These are phyloP conservation scores for Epiblema foenella DNA, from an alignment of 2,888 invertebrate species.

Conservation along the genomic window DNA sequence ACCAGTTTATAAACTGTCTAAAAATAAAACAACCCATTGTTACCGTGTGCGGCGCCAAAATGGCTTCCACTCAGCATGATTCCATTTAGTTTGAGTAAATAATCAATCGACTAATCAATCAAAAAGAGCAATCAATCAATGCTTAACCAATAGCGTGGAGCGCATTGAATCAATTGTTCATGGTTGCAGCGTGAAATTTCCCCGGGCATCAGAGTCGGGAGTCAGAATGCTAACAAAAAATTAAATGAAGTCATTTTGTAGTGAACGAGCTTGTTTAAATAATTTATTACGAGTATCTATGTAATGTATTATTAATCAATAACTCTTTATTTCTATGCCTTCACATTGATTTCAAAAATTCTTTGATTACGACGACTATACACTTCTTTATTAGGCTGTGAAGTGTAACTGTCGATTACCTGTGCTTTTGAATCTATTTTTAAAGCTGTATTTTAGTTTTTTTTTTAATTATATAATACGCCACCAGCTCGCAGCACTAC, in stretches of 20 bases:
- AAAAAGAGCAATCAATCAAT: conserved; percentile 33
- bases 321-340: not conserved
- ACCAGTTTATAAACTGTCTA: not conserved
- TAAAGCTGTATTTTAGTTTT: not conserved
- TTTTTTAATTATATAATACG: not conserved
- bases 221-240: conserved; percentile 17
- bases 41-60: conserved; percentile 4
- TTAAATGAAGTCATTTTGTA: not conserved
- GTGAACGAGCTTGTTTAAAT: not conserved
- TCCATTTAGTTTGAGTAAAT: conserved; percentile 32
- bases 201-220: too few relatives aligned
- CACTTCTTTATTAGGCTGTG: not conserved
- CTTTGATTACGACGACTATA: too few relatives aligned
- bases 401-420: not conserved
- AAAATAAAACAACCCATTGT: conserved; percentile 1
- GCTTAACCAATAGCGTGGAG: conserved; percentile 13
- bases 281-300: too few relatives aligned
- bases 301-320: too few relatives aligned
- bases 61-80: conserved; percentile 24
- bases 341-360: not conserved
- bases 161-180: conserved; percentile 36
- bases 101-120: conserved; percentile 36
- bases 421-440: not conserved
- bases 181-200: conserved; percentile 36
- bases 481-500: too few relatives aligned